Percentiles rank a stretch among this genome's conserved stretches.
phyloP scores from a whole-genome alignment of 2,888 invertebrate species.

The Theretra japonica region DNA sequence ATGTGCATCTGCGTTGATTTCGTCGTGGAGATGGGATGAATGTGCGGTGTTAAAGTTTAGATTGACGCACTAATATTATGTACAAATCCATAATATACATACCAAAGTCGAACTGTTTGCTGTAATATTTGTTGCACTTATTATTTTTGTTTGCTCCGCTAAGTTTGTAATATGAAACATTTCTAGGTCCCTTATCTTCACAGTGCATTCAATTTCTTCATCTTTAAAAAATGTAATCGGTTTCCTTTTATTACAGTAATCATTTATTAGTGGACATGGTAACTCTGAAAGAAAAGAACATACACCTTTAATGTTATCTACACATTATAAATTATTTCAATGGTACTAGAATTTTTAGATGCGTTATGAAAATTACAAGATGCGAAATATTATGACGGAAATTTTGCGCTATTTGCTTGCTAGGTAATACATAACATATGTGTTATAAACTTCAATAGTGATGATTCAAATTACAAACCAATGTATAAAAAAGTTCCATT shows the following conservation, averaged over 20 bases:
- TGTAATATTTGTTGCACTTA: conserved; percentile 62
- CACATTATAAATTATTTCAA: not conserved
- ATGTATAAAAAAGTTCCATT: conserved; percentile 62
- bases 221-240: conserved; percentile 64
- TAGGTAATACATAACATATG: too few species aligned
- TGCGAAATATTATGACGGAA: too few species aligned
- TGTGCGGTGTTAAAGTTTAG: too few species aligned
- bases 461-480: conserved; percentile 51
- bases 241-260: conserved; percentile 66
- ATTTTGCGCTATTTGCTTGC: too few species aligned
- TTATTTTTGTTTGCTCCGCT: conserved; percentile 56
- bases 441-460: not conserved
- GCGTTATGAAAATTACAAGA: too few species aligned
- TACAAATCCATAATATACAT: conserved; percentile 30
- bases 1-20: too few species aligned
- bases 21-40: not conserved
- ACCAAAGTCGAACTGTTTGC: conserved; percentile 64
- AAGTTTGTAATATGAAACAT: conserved; percentile 66
- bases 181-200: conserved; percentile 69
- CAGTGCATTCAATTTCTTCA: conserved; percentile 62
- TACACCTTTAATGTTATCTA: not conserved
- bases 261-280: conserved; percentile 61
- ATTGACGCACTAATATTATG: too few species aligned
- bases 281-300: conserved; percentile 61
- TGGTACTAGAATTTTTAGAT: too few species aligned